phyloP scores from a whole-genome alignment of 2,113 vertebrate genomes.

The Sinocyclocheilus anophthalmus region DNA sequence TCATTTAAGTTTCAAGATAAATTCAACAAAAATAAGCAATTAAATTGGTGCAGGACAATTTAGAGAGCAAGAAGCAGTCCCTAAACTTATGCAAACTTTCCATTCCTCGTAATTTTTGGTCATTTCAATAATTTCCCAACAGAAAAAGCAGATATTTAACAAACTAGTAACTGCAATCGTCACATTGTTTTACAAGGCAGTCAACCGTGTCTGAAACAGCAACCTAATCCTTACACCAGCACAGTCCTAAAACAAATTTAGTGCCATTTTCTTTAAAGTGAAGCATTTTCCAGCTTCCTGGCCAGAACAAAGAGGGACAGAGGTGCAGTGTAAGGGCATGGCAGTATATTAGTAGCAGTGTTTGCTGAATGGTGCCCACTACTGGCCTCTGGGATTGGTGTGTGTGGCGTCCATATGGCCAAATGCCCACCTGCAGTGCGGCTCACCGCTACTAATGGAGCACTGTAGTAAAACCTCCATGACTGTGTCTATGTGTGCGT shows the following conservation, averaged over 20 bases:
- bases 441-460: conserved; percentile 51
- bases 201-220: not conserved
- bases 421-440: conserved; percentile 47
- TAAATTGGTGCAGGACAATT: not conserved
- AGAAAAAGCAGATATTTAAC: conserved; percentile 20
- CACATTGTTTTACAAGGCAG: conserved; percentile 31
- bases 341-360: conserved; percentile 27
- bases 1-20: not conserved
- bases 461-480: conserved; percentile 54
- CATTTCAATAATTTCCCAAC: conserved; percentile 6
- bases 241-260: conserved; percentile 20
- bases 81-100: conserved; percentile 17
- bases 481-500: conserved; percentile 42
- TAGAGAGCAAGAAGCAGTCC: not conserved
- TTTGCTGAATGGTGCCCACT: conserved; percentile 3
- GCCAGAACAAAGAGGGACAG: conserved; percentile 46
- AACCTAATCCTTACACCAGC: conserved; percentile 4
- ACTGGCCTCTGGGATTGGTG: not conserved
- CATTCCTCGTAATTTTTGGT: not conserved
- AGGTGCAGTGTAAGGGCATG: conserved; percentile 4
- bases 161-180: not conserved
- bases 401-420: conserved; percentile 38
- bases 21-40: not conserved
- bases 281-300: conserved; percentile 46
- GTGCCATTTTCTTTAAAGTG: conserved; percentile 28